Conservation (phyloP, 2,797 vertebrate genomes). For the Sebastes steindachneri region DNA sequence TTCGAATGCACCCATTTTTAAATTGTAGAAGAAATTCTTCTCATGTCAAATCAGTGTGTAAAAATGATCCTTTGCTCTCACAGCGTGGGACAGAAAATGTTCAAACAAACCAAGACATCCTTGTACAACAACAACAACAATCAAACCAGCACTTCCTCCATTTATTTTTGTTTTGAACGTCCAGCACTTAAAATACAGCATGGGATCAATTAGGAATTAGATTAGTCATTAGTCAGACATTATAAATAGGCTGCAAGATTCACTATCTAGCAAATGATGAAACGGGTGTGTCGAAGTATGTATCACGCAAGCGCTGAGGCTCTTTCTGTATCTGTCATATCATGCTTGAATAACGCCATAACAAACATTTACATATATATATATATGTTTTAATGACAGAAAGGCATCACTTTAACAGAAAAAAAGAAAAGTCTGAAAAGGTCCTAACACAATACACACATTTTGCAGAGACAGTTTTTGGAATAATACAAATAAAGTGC, state of each 20-base stretch:
- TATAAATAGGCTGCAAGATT: not conserved
- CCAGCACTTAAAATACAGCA: not conserved
- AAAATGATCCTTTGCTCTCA: not conserved
- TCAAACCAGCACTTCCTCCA: not conserved
- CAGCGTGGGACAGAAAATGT: not conserved
- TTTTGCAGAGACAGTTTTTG: not conserved
- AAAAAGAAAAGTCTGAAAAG: no score
- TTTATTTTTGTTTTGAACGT: not conserved
- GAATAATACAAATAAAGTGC: not conserved
- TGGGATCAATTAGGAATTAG: not conserved
- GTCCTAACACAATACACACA: not conserved
- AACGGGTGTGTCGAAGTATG: not conserved
- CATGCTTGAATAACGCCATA: not conserved
- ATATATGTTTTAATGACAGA: not conserved
- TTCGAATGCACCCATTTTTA: no score
- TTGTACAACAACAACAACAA: not conserved
- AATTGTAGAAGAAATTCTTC: not conserved
- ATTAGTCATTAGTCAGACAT: not conserved
- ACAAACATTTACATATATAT: not conserved
- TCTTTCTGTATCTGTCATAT: not conserved
- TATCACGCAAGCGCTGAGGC: not conserved
- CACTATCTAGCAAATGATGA: not conserved
- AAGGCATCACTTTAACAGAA: not conserved
- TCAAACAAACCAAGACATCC: no score
- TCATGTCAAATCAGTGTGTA: not conserved